Conservation (phyloP, 2,888 invertebrate genomes). For the Rugalucina vietnamica region DNA sequence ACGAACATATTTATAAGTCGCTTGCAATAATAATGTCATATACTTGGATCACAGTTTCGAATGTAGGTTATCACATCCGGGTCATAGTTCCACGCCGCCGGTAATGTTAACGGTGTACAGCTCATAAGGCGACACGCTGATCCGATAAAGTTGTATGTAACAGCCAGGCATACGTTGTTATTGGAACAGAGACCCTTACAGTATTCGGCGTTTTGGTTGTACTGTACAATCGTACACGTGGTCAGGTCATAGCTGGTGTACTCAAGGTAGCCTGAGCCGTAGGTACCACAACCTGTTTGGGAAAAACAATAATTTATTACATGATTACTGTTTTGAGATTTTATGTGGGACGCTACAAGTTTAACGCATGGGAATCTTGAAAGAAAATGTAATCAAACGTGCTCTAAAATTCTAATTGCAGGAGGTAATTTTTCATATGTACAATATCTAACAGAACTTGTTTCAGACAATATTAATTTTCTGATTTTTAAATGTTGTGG, state of each 20-base stretch:
- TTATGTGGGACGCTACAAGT: no score
- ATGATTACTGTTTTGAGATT: no score
- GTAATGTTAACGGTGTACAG: background rate
- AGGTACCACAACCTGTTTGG: background rate
- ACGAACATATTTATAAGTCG: no score
- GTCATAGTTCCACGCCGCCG: background rate
- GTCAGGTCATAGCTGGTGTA: background rate
- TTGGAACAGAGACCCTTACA: background rate
- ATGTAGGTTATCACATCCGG: background rate
- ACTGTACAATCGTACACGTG: background rate
- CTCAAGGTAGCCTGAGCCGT: background rate
- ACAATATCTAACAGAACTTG: no score
- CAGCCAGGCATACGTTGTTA: background rate
- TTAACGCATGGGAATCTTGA: no score
- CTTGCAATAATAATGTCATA: no score
- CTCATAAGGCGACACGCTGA: background rate
- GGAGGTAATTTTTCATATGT: no score
- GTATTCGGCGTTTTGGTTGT: background rate
- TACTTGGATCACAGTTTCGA: background rate
- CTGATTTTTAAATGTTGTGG: no score
- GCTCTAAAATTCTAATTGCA: no score
- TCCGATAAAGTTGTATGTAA: background rate
- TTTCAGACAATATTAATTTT: no score
- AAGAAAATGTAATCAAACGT: no score
- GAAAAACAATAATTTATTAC: no score